These are phyloP conservation scores for Brachyhypopomus gauderio DNA, from an alignment of 2,113 vertebrate species.

Conservation along the genomic window DNA sequence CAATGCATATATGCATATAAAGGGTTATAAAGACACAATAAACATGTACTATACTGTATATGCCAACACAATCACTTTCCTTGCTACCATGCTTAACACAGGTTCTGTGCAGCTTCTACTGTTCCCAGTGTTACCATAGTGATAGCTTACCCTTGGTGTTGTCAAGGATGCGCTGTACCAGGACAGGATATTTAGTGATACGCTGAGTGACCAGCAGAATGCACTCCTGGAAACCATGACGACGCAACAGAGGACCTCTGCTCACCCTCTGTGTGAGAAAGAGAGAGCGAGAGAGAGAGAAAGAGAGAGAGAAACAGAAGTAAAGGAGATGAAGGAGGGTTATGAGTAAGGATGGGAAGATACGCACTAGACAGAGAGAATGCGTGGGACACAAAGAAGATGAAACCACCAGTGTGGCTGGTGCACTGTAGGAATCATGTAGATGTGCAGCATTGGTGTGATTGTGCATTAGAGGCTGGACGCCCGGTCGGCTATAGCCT, in stretches of 20 bases:
- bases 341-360: slow-evolving; percentile 20
- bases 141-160: slow-evolving; percentile 82
- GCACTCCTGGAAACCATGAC: slow-evolving; percentile 91
- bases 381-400: neutral
- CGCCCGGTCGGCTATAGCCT: neutral
- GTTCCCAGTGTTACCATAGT: slow-evolving; percentile 5
- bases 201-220: slow-evolving; percentile 91
- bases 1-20: no score
- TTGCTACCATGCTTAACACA: neutral
- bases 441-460: neutral
- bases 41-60: neutral
- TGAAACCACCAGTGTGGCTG: neutral
- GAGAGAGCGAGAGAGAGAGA: neutral
- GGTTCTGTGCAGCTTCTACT: neutral
- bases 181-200: slow-evolving; percentile 93
- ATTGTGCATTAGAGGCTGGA: neutral
- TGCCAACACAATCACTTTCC: neutral
- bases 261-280: slow-evolving; percentile 76
- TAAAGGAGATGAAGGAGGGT: neutral
- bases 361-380: neutral
- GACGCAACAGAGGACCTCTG: slow-evolving; percentile 79
- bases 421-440: neutral
- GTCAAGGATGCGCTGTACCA: slow-evolving; percentile 86
- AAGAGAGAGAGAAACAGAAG: slow-evolving; percentile 8
- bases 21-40: neutral